Evolutionary conservation across 2,888 invertebrate genomes (phyloP), one percentile per base, ranked within the genome.

Genomic region (Piscicola geometra): DNA sequence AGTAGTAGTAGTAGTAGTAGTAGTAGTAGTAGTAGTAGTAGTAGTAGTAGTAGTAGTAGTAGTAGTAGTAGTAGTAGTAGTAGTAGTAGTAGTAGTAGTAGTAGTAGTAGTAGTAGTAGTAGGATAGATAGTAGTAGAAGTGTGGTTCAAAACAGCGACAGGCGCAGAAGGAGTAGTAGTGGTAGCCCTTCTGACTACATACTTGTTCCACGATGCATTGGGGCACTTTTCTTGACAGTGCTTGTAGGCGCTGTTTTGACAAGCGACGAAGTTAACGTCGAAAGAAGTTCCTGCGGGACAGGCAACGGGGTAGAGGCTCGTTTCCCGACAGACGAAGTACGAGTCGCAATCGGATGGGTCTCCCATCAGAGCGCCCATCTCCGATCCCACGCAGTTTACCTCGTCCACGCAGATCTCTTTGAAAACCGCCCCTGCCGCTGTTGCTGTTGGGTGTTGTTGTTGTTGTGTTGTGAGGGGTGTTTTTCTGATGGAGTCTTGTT

Each of bases 351-450:
- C 35, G 47, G 67, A 50, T 30, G 75, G 75, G 36, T 75, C 50
- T 41, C 75, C 68, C 3, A 75, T 50, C 28, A 68, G 30, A 25
- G 32, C 52, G n/a, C n/a, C n/a, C 28, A 3, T 25, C 28, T 47
- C 18, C 0, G 30, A 15, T 0, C 56, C 75, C 21, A 25, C n/a
- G 32, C 75, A 75, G 33, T 69, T 5, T 15, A 75, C 68, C 0
- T 36, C 41, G 36, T 69, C 75, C 25, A 67, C 28, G 28, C 75
- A 75, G n/a, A 68, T 30, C 47, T 75, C 75, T 9, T 66, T 47
- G n/a, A 67, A 36, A 21, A 15, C 2, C 36, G 41, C 36, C 30
- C 33, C 21, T 28, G n/a, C 71, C 3, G 25, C 21, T 15, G 50
- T 36, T 32, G 1, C 50, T 30, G 30, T 32, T 41, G 30, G 30